Conservation (phyloP, 2,113 vertebrate species). For the Glaucidium brasilianum region DNA sequence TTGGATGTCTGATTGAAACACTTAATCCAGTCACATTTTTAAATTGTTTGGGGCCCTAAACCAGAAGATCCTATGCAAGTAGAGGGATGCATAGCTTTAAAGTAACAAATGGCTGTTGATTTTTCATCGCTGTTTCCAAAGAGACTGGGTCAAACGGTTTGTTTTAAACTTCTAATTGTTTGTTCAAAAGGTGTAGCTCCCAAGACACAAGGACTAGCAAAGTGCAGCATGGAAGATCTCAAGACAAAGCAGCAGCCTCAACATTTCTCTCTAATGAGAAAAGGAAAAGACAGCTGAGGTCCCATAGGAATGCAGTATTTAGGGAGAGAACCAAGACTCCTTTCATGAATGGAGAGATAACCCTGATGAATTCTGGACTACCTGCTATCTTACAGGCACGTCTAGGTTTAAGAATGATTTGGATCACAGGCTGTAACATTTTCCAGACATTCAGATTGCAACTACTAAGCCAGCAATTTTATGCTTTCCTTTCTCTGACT, state of each 20-base stretch:
- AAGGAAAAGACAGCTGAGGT: background rate
- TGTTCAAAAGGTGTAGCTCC: background rate
- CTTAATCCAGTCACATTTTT: background rate
- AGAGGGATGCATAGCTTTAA: background rate
- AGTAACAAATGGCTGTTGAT: background rate
- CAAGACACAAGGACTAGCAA: background rate
- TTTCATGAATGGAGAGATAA: background rate
- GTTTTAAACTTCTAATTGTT: background rate
- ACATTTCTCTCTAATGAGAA: background rate
- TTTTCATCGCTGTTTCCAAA: background rate
- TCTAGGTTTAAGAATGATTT: conserved; percentile 3
- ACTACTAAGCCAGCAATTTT: conserved; percentile 52
- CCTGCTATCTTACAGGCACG: background rate
- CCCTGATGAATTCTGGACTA: conserved; percentile 3
- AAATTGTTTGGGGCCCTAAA: background rate
- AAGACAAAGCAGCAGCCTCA: background rate
- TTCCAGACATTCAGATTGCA: conserved; percentile 53
- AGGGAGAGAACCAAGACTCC: background rate
- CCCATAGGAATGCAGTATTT: background rate
- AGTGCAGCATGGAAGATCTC: background rate
- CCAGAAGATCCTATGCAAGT: background rate
- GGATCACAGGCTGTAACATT: conserved; percentile 35
- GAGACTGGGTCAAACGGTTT: background rate
- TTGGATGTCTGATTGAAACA: background rate
- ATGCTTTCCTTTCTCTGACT: conserved; percentile 52